Base-by-base conservation (phyloP, 2,888 invertebrate genomes). In the Zele albiditarsus region DNA sequence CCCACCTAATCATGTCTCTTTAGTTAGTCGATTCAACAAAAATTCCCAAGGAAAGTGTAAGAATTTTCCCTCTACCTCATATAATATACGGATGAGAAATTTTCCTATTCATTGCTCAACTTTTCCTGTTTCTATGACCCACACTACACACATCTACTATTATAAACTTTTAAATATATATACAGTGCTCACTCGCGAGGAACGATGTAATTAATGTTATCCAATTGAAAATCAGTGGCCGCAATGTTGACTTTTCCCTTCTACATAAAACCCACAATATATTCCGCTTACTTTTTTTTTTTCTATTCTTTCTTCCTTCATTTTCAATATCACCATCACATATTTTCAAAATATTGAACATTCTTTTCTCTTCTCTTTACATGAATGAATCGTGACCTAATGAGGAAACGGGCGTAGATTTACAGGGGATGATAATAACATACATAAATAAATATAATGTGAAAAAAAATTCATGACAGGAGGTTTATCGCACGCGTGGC, bases 401-500 rank as follows among this genome's bases (percentile, higher is more conserved):
- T 42, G n/a, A 67, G 46, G 16, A 14, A 28, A 46, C 27, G 46
- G 10, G 27, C 27, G 46, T 27, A 16, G 27, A 49, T 53, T 23
- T 46, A 12, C 2, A 38, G 27, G 67, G 42, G 27, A 0, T 60
- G 60, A 28, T 53, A 53, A 53, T 10, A 33, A 38, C 6, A 38
- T 16, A 14, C n/a, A n/a, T 38, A 66, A 20, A 31, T 23, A 69
- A 49, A 66, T 53, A 75, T 62, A 63, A 38, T 58, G 68, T n/a
- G 58, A 71, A 75, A 78, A n/a, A 79, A 78, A n/a, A 79, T 76
- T 77, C 49, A 68, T 66, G n/a, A 23, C 60, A 53, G 69, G 71
- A 71, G 65, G 74, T 79, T 78, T 75, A 79, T 78, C 73, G 77
- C 75, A 77, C 78, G 78, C 77, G 78, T 79, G 71, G 72, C 67